phyloP scores from a whole-genome alignment of 2,113 vertebrate genomes.

The Odocoileus hemionus region DNA sequence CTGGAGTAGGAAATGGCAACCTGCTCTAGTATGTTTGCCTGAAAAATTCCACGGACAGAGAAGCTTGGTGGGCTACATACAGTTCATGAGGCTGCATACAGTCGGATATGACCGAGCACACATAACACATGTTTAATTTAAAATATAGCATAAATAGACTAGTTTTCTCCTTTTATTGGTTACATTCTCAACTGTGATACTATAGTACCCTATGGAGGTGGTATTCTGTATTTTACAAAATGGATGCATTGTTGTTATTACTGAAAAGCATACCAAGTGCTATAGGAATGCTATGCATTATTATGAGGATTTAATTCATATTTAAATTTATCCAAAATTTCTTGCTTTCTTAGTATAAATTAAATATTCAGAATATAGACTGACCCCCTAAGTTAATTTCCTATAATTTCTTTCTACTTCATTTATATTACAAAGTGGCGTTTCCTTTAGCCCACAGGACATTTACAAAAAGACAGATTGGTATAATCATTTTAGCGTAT shows the following conservation, averaged over 20 bases:
- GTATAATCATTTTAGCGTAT: constrained; percentile 8
- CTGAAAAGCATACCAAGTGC: neutral
- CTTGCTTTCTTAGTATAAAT: constrained; percentile 4
- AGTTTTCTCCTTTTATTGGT: neutral
- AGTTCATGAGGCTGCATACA: neutral
- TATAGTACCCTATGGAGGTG: neutral
- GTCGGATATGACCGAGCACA: neutral
- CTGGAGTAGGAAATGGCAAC: neutral
- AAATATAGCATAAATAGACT: neutral
- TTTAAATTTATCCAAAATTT: neutral
- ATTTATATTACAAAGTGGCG: constrained; percentile 3
- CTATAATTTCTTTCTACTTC: constrained; percentile 29
- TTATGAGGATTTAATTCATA: neutral
- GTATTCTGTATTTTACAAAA: neutral
- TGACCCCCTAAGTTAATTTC: constrained; percentile 17
- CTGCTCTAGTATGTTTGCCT: neutral
- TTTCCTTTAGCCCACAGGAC: constrained; percentile 34
- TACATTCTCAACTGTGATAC: neutral
- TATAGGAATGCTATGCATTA: neutral
- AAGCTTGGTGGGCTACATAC: neutral
- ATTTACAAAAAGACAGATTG: neutral
- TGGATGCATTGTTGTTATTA: neutral
- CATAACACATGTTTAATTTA: neutral
- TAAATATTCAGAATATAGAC: constrained; percentile 32
- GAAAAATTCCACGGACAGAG: neutral